Evolutionary conservation across 1,140 invertebrate genomes (phyloP), one percentile per base, ranked within the genome.

Genomic region (Scaptomyza pallida): DNA sequence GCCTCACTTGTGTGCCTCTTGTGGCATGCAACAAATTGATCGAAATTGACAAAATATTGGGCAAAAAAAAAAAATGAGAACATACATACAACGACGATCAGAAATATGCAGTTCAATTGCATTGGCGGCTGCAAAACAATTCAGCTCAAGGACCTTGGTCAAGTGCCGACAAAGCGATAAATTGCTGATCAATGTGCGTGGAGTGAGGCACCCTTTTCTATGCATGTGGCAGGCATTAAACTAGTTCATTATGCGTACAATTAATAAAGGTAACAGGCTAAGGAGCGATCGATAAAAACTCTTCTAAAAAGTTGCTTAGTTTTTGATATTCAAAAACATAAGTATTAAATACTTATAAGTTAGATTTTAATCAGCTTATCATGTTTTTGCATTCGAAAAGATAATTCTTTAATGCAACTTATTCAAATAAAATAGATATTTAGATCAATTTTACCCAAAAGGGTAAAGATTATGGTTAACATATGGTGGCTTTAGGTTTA

Each of bases 41-140:
- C 82, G 83, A 86, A 86, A 86, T 88, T 86, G 82, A 88, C 81
- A 86, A 86, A 86, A 86, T 88, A 88, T 88, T 86, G 78, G 68
- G 44, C 57, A 44, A 50, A 43, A 47, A 30, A 47, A 30, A 23
- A 55, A 62, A 55, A 69, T 37, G 40, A 13, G 50, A 56, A 69
- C 57, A 35, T 54, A 52, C 50, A 17, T 57, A 44, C 30, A 26
- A 43, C 33, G 15, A 43, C 41, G 41, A 52, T 72, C 57, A 37
- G 54, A 86, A 88, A 51, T 86, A 88, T 86, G 82, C 82, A 78
- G 82, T 82, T 86, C 81, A 86, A 86, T 86, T 88, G 82, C 85
- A 78, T 41, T 52, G 52, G 21, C 52, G 62, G 77, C 47, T 76
- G 56, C 41, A 50, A 63, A 88, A 82, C 73, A 86, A 86, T 86